A percentile compares a stretch with the other conserved stretches of the same genome.
phyloP scores from a whole-genome alignment of 2,888 invertebrate genomes.

The Leucoma salicis region DNA sequence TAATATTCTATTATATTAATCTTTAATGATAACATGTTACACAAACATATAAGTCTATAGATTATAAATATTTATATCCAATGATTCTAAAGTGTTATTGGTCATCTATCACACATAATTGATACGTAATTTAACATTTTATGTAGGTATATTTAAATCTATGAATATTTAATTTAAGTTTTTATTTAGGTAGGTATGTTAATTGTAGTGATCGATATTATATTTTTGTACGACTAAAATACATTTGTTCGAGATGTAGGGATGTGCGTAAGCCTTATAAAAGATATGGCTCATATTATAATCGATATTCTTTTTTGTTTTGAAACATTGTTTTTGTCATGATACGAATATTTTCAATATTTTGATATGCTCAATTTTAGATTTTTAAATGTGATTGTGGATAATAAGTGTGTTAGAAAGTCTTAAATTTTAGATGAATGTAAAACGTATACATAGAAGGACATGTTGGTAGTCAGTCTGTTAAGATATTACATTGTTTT shows the following conservation, averaged over 20 bases:
- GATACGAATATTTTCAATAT: neutral
- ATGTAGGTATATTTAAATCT: constrained; percentile 10
- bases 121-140: constrained; percentile 44
- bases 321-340: neutral
- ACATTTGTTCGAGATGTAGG: constrained; percentile 8
- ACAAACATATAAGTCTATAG: constrained; percentile 28
- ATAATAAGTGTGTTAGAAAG: constrained; percentile 15
- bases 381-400: constrained; percentile 12
- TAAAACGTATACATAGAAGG: constrained; percentile 56
- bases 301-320: neutral
- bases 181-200: neutral
- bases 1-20: constrained; percentile 19
- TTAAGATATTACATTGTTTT: constrained; percentile 47
- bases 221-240: neutral
- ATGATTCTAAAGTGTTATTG: constrained; percentile 57
- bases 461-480: constrained; percentile 57
- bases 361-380: constrained; percentile 12
- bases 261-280: no score
- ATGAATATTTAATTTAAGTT: constrained; percentile 9
- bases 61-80: constrained; percentile 37
- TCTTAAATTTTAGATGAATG: constrained; percentile 36
- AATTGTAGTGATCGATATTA: neutral
- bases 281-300: no score
- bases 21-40: constrained; percentile 27
- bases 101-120: constrained; percentile 76